These are phyloP conservation scores for Myiotriccus ornatus DNA, from an alignment of 2,797 vertebrate genomes.

Conservation along the genomic window DNA sequence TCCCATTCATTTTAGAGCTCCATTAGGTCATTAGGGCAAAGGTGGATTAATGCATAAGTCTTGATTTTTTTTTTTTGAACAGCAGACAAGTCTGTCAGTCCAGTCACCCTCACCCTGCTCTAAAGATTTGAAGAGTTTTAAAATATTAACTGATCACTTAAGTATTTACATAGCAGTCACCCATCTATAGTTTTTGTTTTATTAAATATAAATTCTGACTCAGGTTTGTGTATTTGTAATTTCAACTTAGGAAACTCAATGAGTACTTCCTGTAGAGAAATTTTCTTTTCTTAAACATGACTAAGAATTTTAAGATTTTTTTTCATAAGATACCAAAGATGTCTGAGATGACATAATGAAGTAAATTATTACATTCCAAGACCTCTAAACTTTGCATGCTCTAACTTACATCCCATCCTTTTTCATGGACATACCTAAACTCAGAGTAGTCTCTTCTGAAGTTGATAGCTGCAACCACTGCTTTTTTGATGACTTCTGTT, in stretches of 20 bases:
- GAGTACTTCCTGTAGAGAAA: neutral
- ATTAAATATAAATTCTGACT: neutral
- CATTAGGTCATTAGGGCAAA: neutral
- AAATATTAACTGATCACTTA: neutral
- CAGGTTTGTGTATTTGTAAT: neutral
- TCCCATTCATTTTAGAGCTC: neutral
- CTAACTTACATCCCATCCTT: neutral
- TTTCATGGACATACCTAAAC: neutral
- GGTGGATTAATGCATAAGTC: neutral
- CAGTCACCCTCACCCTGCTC: neutral
- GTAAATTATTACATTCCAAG: neutral
- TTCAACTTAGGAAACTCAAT: neutral
- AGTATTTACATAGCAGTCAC: neutral
- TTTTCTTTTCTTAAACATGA: neutral
- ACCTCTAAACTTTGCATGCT: neutral
- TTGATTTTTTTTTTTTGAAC: neutral
- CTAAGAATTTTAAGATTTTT: neutral
- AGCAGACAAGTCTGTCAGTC: neutral
- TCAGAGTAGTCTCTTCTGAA: neutral
- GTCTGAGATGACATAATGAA: neutral
- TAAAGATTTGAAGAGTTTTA: neutral
- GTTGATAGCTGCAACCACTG: neutral
- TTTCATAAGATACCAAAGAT: neutral
- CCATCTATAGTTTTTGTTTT: neutral
- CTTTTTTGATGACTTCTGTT: neutral